Base-by-base conservation (phyloP, 2,888 invertebrate species). In the Germaria angustata region DNA sequence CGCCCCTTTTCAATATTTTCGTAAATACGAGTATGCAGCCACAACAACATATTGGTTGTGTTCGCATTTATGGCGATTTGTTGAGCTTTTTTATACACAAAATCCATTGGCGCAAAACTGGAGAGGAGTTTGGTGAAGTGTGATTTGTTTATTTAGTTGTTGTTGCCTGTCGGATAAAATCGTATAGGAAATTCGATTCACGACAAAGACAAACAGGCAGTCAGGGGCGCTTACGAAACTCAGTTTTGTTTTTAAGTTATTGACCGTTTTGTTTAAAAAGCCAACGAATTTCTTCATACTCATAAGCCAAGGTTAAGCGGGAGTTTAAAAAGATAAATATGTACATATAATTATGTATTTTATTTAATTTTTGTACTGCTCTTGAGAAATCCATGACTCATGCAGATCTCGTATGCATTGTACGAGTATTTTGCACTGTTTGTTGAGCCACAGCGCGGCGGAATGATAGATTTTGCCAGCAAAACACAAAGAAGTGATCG, bases 221-320 rank as follows among this genome's bases (percentile, higher is more conserved):
- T 32, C 34, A 68, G 20, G 28, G 20, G 28, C 44, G 57, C 9
- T 66, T 11, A 22, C 13, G 34, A n/a, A n/a, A n/a, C 46, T 57
- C 13, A 51, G 46, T 66, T 75, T 34, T 36, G 49, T 59, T 61
- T 71, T 63, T 46, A 79, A 51, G 65, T 72, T 79, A 51, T 41
- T 72, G 72, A 72, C 65, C 78, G 78, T 72, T 72, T 75, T 71
- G 36, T 71, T 82, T 57, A 11, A 73, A 78, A 73, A 81, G 61
- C 57, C 73, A 77, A 78, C 41, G 81, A 77, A 65, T 78, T 81
- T 63, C 69, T 63, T 68, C 32, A 73, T n/a, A n/a, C n/a, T n/a
- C n/a, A 73, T 57, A 44, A 65, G 39, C 69, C 81, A 78, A 82
- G 81, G 81, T 78, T 79, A 79, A 59, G 73, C 78, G 69, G 73